Evolutionary conservation across 1,140 invertebrate genomes (phyloP), one percentile per base, ranked within the genome.

Genomic region (Camponotus floridanus): DNA sequence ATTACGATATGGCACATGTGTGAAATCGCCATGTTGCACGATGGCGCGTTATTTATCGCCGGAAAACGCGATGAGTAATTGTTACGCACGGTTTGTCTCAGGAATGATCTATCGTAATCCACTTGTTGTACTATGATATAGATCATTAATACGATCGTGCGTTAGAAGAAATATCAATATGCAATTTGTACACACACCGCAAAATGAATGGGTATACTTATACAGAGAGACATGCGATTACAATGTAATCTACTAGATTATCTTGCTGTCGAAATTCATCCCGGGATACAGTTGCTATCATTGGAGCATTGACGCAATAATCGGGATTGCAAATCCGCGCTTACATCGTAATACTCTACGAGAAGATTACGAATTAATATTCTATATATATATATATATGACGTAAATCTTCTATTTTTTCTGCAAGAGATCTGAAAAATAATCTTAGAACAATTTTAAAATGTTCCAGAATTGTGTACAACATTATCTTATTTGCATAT

Each of bases 11-110:
- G 11, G 18, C 59, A 31, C 45, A 42, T 9, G 33, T 42, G 33
- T 70, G 36, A 55, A 70, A 70, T 71, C 6, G 21, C 21, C 45
- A 42, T 6, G 15, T 18, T 39, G 65, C 5, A 0, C 18, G 18
- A 33, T 31, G 39, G 33, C 13, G 9, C 26, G 18, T 81, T 81
- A 73, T 73, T 81, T 81, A 81, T 81, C 15, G 39, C 0, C 33
- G 31, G 39, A 71, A 15, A 11, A 42, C 1, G 0, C 9, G 31
- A 55, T 81, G 33, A 73, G 26, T 36, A 71, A 61, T 71, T n/a
- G 59, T 48, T 59, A 81, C 42, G 31, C 48, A 48, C 7, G 51
- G n/a, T 15, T 2, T 26, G 59, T 51, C 42, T n/a, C 11, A 31
- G 67, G 18, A 59, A 42, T 57, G 76, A 68, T 73, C 51, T 33